Base-by-base conservation (phyloP, 2,888 invertebrate species). In the Synergus japonicus region DNA sequence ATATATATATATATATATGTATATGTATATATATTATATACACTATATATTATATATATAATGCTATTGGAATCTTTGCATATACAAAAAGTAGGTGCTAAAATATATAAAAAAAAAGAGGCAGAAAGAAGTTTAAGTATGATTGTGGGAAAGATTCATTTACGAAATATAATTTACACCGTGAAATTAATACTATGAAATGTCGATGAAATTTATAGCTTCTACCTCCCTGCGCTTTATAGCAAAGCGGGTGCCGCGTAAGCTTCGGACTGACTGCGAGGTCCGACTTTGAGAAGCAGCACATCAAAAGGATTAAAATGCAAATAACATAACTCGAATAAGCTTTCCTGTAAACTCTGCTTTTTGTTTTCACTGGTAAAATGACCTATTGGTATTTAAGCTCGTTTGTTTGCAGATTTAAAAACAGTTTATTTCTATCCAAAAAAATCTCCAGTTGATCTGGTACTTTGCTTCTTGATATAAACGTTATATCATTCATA, bases 221-320 rank as follows among this genome's bases (percentile, higher is more conserved):
- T 79, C 82, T 86, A 80, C 85, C 77, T 85, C 88, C 84, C 88
- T 87, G 85, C 79, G 82, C 78, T 85, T 22, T 22, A 22, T 83
- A 83, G 82, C 60, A 66, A 66, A 79, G 79, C 79, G 82, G 84
- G 82, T 83, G 82, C 69, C 37, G 83, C 83, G 78, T 86, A 86
- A 88, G 87, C 88, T 84, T 73, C 29, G 54, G 73, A 73, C 73
- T 66, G 43, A 43, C 65, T 67, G 77, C 81, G 80, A 83, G 84
- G 84, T 86, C 82, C 85, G 81, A 86, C 86, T 87, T 87, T 87
- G 85, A 84, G 84, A 82, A 85, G 85, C 78, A 87, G 85, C 79
- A 88, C 89, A 89, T 89, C 89, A 89, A 89, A 88, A 87, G 89
- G 89, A 88, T 86, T 86, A 87, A 84, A 83, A 85, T 84, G 83